Conservation (phyloP, 2,888 invertebrate genomes). For the Thelaira solivaga region DNA sequence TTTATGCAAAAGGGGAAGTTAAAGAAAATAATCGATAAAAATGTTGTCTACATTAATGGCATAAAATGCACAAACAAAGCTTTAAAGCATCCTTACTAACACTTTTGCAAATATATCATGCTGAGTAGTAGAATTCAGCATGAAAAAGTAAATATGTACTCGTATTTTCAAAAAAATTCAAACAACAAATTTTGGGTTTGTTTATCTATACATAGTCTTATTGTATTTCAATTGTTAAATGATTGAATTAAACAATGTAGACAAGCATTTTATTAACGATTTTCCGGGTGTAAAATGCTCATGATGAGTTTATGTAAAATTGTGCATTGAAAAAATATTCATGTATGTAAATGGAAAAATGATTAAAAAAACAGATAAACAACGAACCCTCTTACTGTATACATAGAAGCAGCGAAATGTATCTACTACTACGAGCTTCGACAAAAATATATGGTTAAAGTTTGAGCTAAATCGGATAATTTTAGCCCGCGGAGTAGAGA, state of each 20-base stretch:
- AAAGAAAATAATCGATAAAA: constrained; percentile 58
- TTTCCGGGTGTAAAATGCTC: constrained; percentile 44
- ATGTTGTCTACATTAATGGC: constrained; percentile 30
- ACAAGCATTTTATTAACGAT: constrained; percentile 70
- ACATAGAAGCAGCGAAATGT: no score
- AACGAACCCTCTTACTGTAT: no score
- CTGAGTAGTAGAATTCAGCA: constrained; percentile 45
- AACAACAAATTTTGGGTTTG: constrained; percentile 7
- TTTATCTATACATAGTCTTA: not conserved
- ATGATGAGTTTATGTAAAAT: no score
- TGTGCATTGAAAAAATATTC: no score
- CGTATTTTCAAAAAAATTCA: constrained; percentile 29
- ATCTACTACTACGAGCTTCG: no score
- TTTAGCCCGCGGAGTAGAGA: no score
- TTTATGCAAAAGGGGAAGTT: constrained; percentile 33
- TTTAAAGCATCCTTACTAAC: not conserved
- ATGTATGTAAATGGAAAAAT: no score
- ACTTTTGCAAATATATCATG: not conserved
- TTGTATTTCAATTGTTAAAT: constrained; percentile 25
- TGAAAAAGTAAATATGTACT: constrained; percentile 19
- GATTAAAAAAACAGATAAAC: no score
- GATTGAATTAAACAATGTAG: constrained; percentile 68
- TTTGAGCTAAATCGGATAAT: no score
- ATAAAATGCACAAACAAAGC: not conserved
- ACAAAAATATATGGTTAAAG: no score